phyloP scores from a whole-genome alignment of 2,888 invertebrate species.

The Charanyca ferruginea region DNA sequence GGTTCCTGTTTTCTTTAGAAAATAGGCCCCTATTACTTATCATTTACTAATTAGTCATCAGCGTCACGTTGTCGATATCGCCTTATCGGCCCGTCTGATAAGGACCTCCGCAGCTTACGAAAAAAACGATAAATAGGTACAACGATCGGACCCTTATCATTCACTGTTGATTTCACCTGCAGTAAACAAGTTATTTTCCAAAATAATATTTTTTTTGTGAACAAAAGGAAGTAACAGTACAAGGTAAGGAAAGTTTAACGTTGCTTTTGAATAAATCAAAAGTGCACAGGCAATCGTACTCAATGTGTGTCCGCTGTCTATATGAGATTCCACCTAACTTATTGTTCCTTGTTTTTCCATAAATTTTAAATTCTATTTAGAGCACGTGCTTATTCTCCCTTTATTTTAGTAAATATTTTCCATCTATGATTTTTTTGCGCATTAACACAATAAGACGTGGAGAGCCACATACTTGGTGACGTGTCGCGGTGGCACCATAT shows the following conservation, averaged over 20 bases:
- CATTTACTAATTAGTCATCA: constrained; percentile 42
- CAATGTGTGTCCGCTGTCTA: too few relatives aligned
- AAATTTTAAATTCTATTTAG: neutral
- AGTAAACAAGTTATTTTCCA: constrained; percentile 48
- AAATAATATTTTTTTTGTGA: constrained; percentile 46
- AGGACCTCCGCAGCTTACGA: constrained; percentile 49
- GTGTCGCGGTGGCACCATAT: neutral
- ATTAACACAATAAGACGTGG: neutral
- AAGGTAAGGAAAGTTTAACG: constrained; percentile 44
- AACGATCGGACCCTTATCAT: constrained; percentile 61
- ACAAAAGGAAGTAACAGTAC: constrained; percentile 25
- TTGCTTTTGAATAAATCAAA: neutral
- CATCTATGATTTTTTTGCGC: neutral
- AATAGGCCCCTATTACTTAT: constrained; percentile 8
- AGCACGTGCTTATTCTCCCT: neutral
- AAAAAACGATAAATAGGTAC: constrained; percentile 68
- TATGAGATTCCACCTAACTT: too few relatives aligned
- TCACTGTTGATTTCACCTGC: constrained; percentile 55
- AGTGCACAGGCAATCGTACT: too few relatives aligned
- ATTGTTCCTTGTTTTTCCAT: too few relatives aligned
- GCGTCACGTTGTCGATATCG: constrained; percentile 63
- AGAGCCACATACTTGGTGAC: neutral
- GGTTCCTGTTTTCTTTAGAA: constrained; percentile 4
- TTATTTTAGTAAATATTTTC: neutral
- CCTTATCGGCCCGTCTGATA: constrained; percentile 57